Base-by-base conservation (phyloP, 1,140 invertebrate species). In the Trachymyrmex cornetzi region DNA sequence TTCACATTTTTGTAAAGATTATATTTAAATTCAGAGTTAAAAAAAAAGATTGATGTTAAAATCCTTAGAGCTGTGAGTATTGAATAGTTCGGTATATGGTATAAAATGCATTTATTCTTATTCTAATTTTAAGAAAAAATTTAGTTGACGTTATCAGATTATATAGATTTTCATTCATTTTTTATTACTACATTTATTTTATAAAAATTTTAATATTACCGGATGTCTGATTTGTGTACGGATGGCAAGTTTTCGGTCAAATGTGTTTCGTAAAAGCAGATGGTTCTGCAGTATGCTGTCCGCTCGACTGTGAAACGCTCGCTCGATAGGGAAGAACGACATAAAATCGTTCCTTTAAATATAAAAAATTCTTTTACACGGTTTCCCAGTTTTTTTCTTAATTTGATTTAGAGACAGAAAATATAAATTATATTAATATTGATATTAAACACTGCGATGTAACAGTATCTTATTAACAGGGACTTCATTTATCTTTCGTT, bases 281-380 rank as follows among this genome's bases (percentile, higher is more conserved):
- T 11, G 57, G 82, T 85, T 75, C 50, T 85, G 22, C 61, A 77
- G 59, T 22, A 30, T 30, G 9, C 82, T 85, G 59, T 66, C 59
- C 61, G 22, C 24, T 85, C 82, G 82, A 85, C 72, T 27, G 82
- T 85, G 38, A 38, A 74, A 77, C n/a, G 14, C 82, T 77, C 82
- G 34, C 74, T 85, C 61, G 82, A 85, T 85, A 85, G 14, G 34
- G 59, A 85, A 77, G 82, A 27, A 14, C 19, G 19, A 64, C 3
- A 27, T 53, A 44, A 85, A 85, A 66, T 59, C 1, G 11, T 59
- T 74, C 3, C 7, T 38, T 64, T 48, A 14, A 64, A 61, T 0
- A 2, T 53, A 24, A n/a, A 48, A 4, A 0, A 27, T n/a, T 19
- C 34, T 38, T 67, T 55, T 61, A 27, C 3, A 22, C 3, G 12